A percentile compares a stretch with the other conserved stretches of the same genome.
These are phyloP conservation scores for Dendropsophus ebraccatus DNA, from an alignment of 2,113 vertebrate genomes.

Conservation along the genomic window DNA sequence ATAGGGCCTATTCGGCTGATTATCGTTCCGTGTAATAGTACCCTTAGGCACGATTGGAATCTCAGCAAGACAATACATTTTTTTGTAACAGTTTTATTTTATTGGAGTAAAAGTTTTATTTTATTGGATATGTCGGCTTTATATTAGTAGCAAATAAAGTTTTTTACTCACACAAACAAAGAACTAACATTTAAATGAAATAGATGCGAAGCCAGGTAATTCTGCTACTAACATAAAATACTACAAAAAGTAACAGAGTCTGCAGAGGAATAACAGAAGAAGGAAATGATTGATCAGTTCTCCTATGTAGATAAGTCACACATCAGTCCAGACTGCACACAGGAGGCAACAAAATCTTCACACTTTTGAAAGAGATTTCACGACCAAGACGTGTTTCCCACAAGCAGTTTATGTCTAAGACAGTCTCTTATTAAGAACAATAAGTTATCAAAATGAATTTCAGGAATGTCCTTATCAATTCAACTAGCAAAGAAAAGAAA, in stretches of 20 bases:
- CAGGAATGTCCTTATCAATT: constrained; percentile 51
- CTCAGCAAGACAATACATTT: too few species aligned
- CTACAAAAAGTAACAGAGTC: not conserved
- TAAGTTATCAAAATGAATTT: constrained; percentile 48
- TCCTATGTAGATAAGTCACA: not conserved
- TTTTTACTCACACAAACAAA: too few species aligned
- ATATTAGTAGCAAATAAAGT: too few species aligned
- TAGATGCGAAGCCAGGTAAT: too few species aligned
- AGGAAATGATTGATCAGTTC: not conserved
- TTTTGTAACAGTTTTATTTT: too few species aligned
- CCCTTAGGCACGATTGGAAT: too few species aligned
- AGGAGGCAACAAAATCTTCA: not conserved
- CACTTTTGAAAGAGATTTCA: not conserved
- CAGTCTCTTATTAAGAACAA: constrained; percentile 17
- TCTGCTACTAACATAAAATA: too few species aligned
- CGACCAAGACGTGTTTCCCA: not conserved
- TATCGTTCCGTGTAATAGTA: too few species aligned
- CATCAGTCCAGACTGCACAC: not conserved
- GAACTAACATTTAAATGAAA: too few species aligned
- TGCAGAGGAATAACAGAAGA: not conserved
- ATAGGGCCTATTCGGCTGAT: too few species aligned
- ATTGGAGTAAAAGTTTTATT: too few species aligned
- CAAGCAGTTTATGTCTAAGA: constrained; percentile 26
- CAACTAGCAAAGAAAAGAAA: constrained; percentile 52
- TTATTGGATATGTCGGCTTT: too few species aligned